These are phyloP conservation scores for Ischnura elegans DNA, from an alignment of 2,888 invertebrate genomes.

Conservation along the genomic window DNA sequence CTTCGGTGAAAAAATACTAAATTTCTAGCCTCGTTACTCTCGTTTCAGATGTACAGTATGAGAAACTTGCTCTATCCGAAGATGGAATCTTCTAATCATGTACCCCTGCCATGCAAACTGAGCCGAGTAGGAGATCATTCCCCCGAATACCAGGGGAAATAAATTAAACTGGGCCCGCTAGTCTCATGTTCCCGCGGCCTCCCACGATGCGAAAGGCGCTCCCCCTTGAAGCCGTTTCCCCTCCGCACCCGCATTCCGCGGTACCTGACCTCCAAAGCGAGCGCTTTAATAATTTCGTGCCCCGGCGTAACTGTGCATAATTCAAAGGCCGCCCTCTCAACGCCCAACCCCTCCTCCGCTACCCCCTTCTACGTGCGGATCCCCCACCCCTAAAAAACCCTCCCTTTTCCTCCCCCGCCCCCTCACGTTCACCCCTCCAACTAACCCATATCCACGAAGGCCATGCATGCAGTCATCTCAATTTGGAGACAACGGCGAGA, in stretches of 20 bases:
- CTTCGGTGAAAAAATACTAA: no score
- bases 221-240: no score
- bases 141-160: background rate
- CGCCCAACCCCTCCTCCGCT: background rate
- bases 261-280: slow-evolving; percentile 55
- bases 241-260: background rate
- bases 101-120: background rate
- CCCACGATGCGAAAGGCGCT: no score
- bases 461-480: no score
- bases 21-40: no score
- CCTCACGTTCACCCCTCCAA: background rate
- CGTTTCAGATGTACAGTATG: no score
- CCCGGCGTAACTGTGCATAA: slow-evolving; percentile 30
- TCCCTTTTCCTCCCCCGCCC: background rate
- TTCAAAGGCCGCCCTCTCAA: slow-evolving; percentile 11
- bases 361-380: background rate
- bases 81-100: no score
- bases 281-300: slow-evolving; percentile 56
- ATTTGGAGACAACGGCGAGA: no score
- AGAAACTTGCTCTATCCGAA: no score
- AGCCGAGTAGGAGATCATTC: background rate
- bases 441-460: no score
- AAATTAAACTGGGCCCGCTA: background rate
- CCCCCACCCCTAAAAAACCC: background rate
- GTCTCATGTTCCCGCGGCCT: no score